Evolutionary conservation across 35 echinoderm and acorn worm species (phyloP).

Genomic region (Apostichopus californicus): DNA sequence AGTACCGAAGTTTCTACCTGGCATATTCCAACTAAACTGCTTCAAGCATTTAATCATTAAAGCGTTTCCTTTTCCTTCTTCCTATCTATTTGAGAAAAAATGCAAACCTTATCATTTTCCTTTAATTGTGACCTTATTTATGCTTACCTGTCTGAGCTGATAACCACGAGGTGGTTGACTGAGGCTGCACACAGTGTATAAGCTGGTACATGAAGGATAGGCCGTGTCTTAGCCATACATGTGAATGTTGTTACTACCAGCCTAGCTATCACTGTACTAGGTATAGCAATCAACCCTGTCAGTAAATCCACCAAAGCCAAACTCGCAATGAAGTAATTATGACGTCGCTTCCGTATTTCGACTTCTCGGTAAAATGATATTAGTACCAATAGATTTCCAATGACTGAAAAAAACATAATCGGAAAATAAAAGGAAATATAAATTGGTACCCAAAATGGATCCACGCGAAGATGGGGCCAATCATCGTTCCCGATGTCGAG

Average conservation of each 20-base stretch:
- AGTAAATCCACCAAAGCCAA: slow-evolving; percentile 35
- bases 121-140: too few relatives aligned
- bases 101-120: too few relatives aligned
- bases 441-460: slow-evolving; percentile 2
- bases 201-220: slow-evolving; percentile 30
- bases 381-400: slow-evolving; percentile 27
- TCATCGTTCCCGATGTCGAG: background rate
- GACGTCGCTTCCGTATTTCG: slow-evolving; percentile 48
- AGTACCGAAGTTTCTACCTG: too few relatives aligned
- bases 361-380: background rate
- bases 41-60: too few relatives aligned
- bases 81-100: too few relatives aligned
- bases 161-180: slow-evolving; percentile 20
- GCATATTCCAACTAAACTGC: too few relatives aligned
- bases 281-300: slow-evolving; percentile 39
- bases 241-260: slow-evolving; percentile 29
- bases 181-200: slow-evolving; percentile 42
- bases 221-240: slow-evolving; percentile 36
- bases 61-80: too few relatives aligned
- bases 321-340: slow-evolving; percentile 63
- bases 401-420: slow-evolving; percentile 17
- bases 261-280: slow-evolving; percentile 33
- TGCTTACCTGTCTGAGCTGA: slow-evolving; percentile 30
- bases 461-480: slow-evolving; percentile 23
- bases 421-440: slow-evolving; percentile 31